phyloP scores from a whole-genome alignment of 2,797 vertebrate species.

The Bovichtus variegatus region DNA sequence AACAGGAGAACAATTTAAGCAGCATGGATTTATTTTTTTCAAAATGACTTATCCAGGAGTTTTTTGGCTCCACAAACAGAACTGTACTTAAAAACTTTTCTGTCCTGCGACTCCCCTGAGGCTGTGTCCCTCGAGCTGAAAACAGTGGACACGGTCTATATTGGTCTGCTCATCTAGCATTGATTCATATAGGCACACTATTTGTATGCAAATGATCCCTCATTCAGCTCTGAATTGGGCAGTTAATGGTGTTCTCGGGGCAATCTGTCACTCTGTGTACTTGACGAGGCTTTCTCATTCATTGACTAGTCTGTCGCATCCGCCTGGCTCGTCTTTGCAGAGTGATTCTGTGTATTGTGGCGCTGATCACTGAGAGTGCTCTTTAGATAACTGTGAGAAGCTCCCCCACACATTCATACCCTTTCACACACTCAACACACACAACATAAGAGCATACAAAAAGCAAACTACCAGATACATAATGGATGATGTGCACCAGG shows the following conservation, averaged over 20 bases:
- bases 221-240: slow-evolving; percentile 36
- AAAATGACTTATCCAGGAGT: too few relatives aligned
- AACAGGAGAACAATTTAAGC: too few relatives aligned
- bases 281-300: slow-evolving; percentile 28
- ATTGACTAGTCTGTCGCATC: not conserved
- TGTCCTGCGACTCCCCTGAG: not conserved
- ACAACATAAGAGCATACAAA: not conserved
- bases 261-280: slow-evolving; percentile 40
- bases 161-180: slow-evolving; percentile 51
- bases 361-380: slow-evolving; percentile 7
- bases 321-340: not conserved
- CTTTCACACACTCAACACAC: slow-evolving; percentile 1
- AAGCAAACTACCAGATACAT: not conserved
- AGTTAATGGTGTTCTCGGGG: slow-evolving; percentile 45
- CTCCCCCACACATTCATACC: slow-evolving; percentile 14
- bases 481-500: not conserved
- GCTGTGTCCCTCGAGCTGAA: slow-evolving; percentile 18
- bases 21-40: too few relatives aligned
- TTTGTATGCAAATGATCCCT: slow-evolving; percentile 64
- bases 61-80: too few relatives aligned
- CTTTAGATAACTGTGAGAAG: slow-evolving; percentile 19
- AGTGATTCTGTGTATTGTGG: not conserved
- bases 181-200: slow-evolving; percentile 39
- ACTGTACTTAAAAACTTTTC: too few relatives aligned
- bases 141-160: slow-evolving; percentile 19